Conservation (phyloP, 1,140 invertebrate species). For the Drosophila pandora region DNA sequence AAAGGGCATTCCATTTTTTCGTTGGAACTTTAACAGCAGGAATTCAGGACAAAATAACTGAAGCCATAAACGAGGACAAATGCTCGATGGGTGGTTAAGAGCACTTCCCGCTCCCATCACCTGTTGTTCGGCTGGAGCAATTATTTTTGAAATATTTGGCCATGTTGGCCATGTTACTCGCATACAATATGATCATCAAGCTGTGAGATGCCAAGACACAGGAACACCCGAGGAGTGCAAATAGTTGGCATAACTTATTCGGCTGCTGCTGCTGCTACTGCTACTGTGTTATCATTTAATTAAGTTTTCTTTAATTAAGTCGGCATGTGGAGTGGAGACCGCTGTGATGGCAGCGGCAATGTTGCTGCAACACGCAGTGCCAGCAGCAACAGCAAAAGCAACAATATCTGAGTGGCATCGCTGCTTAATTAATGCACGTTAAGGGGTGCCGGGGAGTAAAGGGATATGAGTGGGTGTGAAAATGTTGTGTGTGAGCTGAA, state of each 20-base stretch:
- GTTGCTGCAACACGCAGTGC: slow-evolving; percentile 57
- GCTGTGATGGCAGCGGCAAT: slow-evolving; percentile 43
- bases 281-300: slow-evolving; percentile 77
- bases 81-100: slow-evolving; percentile 1
- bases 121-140: slow-evolving; percentile 25
- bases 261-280: slow-evolving; percentile 47
- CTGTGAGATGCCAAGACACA: slow-evolving; percentile 22
- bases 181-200: slow-evolving; percentile 31
- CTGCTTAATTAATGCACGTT: slow-evolving; percentile 66
- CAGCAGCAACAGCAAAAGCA: slow-evolving; percentile 24
- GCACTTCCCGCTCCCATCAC: slow-evolving; percentile 1
- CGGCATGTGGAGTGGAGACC: slow-evolving; percentile 54
- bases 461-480: background rate
- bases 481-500: slow-evolving; percentile 9
- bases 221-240: slow-evolving; percentile 27
- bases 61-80: slow-evolving; percentile 12
- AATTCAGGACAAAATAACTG: slow-evolving; percentile 38
- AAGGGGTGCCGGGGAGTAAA: background rate
- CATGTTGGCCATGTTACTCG: slow-evolving; percentile 29
- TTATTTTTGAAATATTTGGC: slow-evolving; percentile 38
- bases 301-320: slow-evolving; percentile 81
- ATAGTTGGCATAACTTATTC: slow-evolving; percentile 69
- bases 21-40: slow-evolving; percentile 13
- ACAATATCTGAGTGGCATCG: slow-evolving; percentile 51
- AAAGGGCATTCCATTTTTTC: background rate